Conservation (phyloP, 2,797 vertebrate species). For the Hipposideros larvatus region DNA sequence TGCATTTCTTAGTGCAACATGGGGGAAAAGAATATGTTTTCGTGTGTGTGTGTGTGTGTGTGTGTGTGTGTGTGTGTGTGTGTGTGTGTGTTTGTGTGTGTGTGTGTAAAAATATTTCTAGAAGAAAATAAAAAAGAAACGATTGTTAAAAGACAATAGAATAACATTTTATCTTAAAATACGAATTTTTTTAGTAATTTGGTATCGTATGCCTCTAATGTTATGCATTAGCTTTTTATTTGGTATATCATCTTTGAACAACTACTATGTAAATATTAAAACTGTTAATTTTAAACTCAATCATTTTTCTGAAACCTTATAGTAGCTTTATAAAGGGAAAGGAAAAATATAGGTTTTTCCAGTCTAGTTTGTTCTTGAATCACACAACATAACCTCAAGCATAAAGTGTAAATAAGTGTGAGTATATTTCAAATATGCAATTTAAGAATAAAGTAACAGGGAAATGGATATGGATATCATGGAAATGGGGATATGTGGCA, state of each 20-base stretch:
- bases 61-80: neutral
- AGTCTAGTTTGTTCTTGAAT: slow-evolving; percentile 53
- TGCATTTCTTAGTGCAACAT: neutral
- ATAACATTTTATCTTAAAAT: neutral
- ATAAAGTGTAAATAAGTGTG: slow-evolving; percentile 24
- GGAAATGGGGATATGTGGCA: neutral
- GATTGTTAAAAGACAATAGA: neutral
- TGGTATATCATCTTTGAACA: neutral
- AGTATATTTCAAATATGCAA: neutral
- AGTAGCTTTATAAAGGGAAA: neutral
- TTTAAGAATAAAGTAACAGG: slow-evolving; percentile 29
- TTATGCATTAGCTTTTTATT: neutral
- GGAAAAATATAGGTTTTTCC: neutral
- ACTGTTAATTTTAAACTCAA: neutral
- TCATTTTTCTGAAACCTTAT: neutral
- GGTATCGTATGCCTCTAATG: neutral
- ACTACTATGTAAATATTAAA: neutral
- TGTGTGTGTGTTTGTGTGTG: no score
- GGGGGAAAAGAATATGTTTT: neutral
- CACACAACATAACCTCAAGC: slow-evolving; percentile 16
- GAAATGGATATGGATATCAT: neutral
- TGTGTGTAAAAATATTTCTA: neutral
- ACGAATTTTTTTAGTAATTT: neutral
- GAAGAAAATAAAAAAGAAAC: neutral
- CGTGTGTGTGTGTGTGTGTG: neutral